phyloP scores from a whole-genome alignment of 2,888 invertebrate genomes.

The Axea sp. region DNA sequence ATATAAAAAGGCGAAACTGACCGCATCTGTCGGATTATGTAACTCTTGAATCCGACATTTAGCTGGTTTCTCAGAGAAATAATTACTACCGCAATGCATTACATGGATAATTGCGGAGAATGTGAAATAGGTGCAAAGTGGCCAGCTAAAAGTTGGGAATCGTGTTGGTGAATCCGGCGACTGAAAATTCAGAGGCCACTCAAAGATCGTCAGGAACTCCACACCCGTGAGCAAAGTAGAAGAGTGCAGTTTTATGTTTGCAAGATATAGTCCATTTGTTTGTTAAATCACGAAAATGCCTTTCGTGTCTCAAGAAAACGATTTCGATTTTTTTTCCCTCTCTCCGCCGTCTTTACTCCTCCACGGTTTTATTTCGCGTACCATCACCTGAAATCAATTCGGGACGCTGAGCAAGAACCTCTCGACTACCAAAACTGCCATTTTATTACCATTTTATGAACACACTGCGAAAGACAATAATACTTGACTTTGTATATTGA shows the following conservation, averaged over 20 bases:
- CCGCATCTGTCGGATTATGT: too few relatives aligned
- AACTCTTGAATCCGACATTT: not conserved
- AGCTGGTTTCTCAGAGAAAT: not conserved
- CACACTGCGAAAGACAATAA: slow-evolving; percentile 37
- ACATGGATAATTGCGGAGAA: slow-evolving; percentile 5
- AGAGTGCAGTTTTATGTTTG: slow-evolving; percentile 21
- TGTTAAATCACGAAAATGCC: slow-evolving; percentile 32
- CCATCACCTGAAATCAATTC: slow-evolving; percentile 46
- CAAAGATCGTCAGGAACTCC: too few relatives aligned
- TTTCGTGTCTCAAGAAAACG: slow-evolving; percentile 24
- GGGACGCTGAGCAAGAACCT: slow-evolving; percentile 21
- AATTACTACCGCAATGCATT: not conserved
- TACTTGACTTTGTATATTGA: slow-evolving; percentile 38
- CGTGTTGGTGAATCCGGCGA: slow-evolving; percentile 30
- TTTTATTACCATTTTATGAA: slow-evolving; percentile 54
- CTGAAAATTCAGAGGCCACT: slow-evolving; percentile 29
- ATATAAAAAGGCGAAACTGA: too few relatives aligned
- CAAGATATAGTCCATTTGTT: slow-evolving; percentile 5
- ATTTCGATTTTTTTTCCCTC: slow-evolving; percentile 4
- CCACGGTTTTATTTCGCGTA: slow-evolving; percentile 3
- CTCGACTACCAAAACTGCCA: slow-evolving; percentile 44
- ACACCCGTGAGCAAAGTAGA: slow-evolving; percentile 21
- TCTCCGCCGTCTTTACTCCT: not conserved
- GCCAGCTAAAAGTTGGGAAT: slow-evolving; percentile 40
- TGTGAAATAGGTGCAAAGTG: slow-evolving; percentile 41